A percentile compares a stretch with the other conserved stretches of the same genome.
phyloP scores from a whole-genome alignment of 2,888 invertebrate species.

The Drosophila atroscutellata region DNA sequence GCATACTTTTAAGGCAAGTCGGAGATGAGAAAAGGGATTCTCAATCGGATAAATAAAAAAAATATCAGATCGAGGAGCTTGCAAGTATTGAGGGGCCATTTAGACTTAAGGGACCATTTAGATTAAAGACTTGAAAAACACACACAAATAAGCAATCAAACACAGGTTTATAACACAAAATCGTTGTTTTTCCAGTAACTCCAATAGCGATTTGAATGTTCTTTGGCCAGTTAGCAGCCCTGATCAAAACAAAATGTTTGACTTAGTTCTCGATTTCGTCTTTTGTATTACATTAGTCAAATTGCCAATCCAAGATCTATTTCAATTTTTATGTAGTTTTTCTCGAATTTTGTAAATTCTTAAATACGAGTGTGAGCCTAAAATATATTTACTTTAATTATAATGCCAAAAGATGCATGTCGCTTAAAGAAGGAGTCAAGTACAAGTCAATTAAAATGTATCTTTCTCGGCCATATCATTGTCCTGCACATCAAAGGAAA shows the following conservation, averaged over 20 bases:
- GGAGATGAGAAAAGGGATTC: not conserved
- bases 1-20: not conserved
- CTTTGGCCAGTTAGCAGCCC: no score
- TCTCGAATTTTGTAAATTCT: not conserved
- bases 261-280: no score
- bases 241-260: no score
- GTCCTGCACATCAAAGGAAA: not conserved
- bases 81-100: not conserved
- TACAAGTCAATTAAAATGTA: not conserved
- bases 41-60: not conserved
- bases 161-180: not conserved
- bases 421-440: not conserved
- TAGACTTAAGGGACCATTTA: no score
- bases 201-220: not conserved
- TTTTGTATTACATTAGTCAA: not conserved
- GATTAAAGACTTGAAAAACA: no score
- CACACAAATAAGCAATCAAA: not conserved
- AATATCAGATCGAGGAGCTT: not conserved
- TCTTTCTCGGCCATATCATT: not conserved
- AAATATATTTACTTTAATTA: not conserved
- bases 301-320: not conserved
- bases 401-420: rapidly evolving
- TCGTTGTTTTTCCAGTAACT: not conserved
- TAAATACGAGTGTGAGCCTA: not conserved
- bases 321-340: not conserved